These are phyloP conservation scores for Tetragonula carbonaria DNA, from an alignment of 2,888 invertebrate genomes.

Conservation along the genomic window DNA sequence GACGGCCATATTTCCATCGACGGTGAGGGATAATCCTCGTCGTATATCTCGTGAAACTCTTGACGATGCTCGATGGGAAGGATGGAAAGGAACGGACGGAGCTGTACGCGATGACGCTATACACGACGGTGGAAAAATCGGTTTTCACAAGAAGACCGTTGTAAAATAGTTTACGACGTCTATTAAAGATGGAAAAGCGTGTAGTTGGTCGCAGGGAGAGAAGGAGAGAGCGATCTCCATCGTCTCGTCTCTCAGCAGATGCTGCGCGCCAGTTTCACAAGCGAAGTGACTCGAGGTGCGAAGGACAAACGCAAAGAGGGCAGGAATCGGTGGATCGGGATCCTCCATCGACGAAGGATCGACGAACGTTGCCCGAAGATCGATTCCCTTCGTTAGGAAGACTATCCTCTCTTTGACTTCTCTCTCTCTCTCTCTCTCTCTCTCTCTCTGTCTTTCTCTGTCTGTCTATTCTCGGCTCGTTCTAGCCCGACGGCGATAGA, in stretches of 20 bases:
- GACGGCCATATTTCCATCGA: conserved; percentile 31
- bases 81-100: neutral
- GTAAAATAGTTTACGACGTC: conserved; percentile 50
- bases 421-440: conserved; percentile 22
- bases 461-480: conserved; percentile 5
- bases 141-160: conserved; percentile 34
- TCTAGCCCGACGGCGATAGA: conserved; percentile 38
- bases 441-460: neutral
- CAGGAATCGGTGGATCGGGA: conserved; percentile 4
- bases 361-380: conserved; percentile 38
- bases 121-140: conserved; percentile 32
- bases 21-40: conserved; percentile 18
- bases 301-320: conserved; percentile 12
- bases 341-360: conserved; percentile 12
- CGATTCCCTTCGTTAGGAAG: conserved; percentile 52
- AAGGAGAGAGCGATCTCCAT: neutral
- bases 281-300: conserved; percentile 7
- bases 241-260: conserved; percentile 16
- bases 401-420: conserved; percentile 47
- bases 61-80: neutral
- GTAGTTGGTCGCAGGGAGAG: conserved; percentile 26
- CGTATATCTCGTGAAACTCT: neutral
- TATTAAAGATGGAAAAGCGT: conserved; percentile 49
- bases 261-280: conserved; percentile 34
- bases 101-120: neutral